These are phyloP conservation scores for Lophura nycthemera DNA, from an alignment of 2,113 vertebrate genomes.

Conservation along the genomic window DNA sequence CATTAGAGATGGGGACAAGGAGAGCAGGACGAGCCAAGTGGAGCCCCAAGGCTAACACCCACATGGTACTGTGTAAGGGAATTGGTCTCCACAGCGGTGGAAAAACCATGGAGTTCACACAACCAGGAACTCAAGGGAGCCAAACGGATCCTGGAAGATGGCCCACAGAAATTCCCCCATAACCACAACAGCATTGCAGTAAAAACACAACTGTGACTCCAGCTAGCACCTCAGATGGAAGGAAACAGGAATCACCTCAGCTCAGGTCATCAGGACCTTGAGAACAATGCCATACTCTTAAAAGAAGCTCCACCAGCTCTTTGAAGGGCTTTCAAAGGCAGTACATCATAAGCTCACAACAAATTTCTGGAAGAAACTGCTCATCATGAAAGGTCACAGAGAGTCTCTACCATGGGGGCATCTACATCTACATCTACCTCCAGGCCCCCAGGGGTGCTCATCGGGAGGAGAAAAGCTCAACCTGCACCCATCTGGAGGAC, in stretches of 20 bases:
- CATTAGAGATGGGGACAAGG: not conserved
- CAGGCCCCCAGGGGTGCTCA: not conserved
- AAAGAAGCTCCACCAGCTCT: not conserved
- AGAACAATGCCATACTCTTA: not conserved
- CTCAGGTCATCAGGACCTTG: not conserved
- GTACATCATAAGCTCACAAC: accelerated
- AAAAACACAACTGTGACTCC: not conserved
- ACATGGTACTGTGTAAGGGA: accelerated
- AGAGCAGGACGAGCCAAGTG: accelerated
- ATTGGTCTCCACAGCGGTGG: not conserved
- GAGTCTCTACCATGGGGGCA: accelerated
- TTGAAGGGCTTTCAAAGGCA: not conserved
- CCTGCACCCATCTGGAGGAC: not conserved
- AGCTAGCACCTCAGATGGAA: not conserved
- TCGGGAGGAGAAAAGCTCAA: not conserved
- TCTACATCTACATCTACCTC: accelerated
- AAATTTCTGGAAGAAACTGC: not conserved
- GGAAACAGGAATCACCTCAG: not conserved
- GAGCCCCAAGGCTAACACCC: not conserved
- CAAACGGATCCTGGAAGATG: not conserved
- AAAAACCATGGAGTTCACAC: not conserved
- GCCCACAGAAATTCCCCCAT: not conserved
- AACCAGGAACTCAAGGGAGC: not conserved
- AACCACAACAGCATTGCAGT: not conserved
- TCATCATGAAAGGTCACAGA: not conserved